Percentiles rank a stretch among this genome's conserved stretches.
Evolutionary conservation across 2,888 invertebrate species (phyloP).

Genomic region (Orgyia antiqua): DNA sequence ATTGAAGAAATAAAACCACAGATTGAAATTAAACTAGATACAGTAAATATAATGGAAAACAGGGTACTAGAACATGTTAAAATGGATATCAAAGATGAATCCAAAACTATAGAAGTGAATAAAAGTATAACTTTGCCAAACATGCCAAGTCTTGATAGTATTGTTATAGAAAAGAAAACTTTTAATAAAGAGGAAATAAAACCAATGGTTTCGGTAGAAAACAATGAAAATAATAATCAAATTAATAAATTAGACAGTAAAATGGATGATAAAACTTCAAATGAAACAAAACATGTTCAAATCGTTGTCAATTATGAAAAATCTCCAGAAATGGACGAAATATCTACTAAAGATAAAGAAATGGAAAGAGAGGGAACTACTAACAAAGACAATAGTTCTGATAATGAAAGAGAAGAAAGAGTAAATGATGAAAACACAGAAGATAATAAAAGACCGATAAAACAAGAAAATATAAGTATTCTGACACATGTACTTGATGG

Average conservation of each 20-base stretch:
- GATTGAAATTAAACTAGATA: background rate
- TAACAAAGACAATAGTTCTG: background rate
- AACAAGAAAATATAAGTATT: conserved; percentile 34
- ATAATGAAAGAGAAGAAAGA: background rate
- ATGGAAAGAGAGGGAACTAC: background rate
- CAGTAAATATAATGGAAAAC: background rate
- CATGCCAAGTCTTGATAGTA: background rate
- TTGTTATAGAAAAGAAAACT: background rate
- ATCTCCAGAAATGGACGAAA: background rate
- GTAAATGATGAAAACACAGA: background rate
- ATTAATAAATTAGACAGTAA: background rate
- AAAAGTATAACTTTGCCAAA: background rate
- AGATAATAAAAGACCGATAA: conserved; percentile 2
- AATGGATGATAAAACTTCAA: conserved; percentile 6
- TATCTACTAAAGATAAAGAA: background rate
- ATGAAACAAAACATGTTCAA: conserved; percentile 2
- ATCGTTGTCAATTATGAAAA: background rate
- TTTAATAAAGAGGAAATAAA: background rate
- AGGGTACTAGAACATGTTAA: background rate
- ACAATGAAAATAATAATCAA: background rate
- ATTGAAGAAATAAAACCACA: conserved; percentile 16
- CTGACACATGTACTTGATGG: conserved; percentile 67
- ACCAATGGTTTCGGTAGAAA: background rate
- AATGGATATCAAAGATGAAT: background rate
- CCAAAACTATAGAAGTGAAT: background rate